Base-by-base conservation (phyloP, 2,113 vertebrate species). In the Tapirus terrestris region DNA sequence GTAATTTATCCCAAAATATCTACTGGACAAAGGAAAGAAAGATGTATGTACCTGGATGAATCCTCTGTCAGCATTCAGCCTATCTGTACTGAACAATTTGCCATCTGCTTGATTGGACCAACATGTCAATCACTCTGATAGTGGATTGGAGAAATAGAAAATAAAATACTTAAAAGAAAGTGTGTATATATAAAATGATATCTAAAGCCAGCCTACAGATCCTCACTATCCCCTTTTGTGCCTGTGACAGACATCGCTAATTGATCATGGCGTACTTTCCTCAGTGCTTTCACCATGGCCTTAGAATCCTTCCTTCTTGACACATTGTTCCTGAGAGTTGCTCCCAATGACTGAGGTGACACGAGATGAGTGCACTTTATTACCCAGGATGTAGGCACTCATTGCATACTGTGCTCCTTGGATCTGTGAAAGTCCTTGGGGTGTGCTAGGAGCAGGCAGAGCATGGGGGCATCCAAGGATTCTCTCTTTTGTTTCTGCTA, bases 101-200 rank as follows among this genome's bases (percentile, higher is more conserved):
- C 12, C 25, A 82, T 25, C 6, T 48, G 8, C 21, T 79, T 79
- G 65, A 90, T 23, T 67, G 27, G 58, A 60, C 76, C 76, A 76
- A 60, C 23, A 72, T 36, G 56, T 23, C 73, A 61, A 51, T 88
- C 72, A 88, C 31, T 27, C 18, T 33, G 39, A 33, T 31, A 21
- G 18, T 65, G 8, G 25, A 67, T 82, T 89, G 39, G 48, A 95
- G 39, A 85, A 60, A 75, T 1, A 63, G 33, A 43, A 85, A 83
- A 87, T 20, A 61, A 95, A 82, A 45, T 77, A 33, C n/a, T 70
- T 89, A 27, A 33, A 72, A 96, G 80, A 81, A 72, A 88, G 48
- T 53, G 4, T 48, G 8, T 43, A 8, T 33, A 33, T 11, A 70
- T 51, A 11, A 53, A 43, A 45, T 53, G 76, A 36, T 12, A 58